These are phyloP conservation scores for Centrocercus urophasianus DNA, from an alignment of 2,113 vertebrate genomes.

Conservation along the genomic window DNA sequence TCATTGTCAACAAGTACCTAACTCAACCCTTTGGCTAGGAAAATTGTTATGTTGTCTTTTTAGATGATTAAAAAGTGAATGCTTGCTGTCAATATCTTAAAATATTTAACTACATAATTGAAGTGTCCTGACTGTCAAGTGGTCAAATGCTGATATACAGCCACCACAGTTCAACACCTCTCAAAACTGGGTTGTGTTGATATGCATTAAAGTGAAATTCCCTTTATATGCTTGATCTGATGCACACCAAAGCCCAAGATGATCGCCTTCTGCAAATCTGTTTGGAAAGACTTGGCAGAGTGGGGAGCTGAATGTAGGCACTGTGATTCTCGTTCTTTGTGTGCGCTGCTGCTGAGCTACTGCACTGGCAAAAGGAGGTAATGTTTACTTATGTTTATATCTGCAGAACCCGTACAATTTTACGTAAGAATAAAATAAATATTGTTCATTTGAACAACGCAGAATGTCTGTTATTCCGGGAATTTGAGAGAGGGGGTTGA, in stretches of 20 bases:
- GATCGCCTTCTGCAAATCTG: background rate
- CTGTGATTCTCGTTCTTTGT: background rate
- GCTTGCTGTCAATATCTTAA: slow-evolving; percentile 3
- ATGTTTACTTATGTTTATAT: slow-evolving; percentile 53
- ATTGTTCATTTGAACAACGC: slow-evolving; percentile 5
- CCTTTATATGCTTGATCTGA: background rate
- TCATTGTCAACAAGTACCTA: background rate
- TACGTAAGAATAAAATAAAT: slow-evolving; percentile 70
- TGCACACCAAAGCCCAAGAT: background rate
- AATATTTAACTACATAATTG: slow-evolving; percentile 9
- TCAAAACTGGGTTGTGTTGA: background rate
- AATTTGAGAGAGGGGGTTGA: background rate
- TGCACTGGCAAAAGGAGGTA: background rate
- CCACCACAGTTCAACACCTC: background rate
- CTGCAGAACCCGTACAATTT: background rate
- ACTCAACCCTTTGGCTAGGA: background rate
- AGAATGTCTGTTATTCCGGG: slow-evolving; percentile 31
- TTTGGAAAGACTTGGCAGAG: background rate
- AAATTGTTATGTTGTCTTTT: background rate
- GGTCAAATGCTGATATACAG: background rate
- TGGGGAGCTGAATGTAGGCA: background rate
- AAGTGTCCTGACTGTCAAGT: background rate
- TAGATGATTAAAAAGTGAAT: background rate
- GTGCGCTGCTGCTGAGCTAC: background rate
- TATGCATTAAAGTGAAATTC: background rate